Percentiles rank a stretch among this genome's conserved stretches.
These are phyloP conservation scores for Listronotus oregonensis DNA, from an alignment of 1,140 invertebrate genomes.

Conservation along the genomic window DNA sequence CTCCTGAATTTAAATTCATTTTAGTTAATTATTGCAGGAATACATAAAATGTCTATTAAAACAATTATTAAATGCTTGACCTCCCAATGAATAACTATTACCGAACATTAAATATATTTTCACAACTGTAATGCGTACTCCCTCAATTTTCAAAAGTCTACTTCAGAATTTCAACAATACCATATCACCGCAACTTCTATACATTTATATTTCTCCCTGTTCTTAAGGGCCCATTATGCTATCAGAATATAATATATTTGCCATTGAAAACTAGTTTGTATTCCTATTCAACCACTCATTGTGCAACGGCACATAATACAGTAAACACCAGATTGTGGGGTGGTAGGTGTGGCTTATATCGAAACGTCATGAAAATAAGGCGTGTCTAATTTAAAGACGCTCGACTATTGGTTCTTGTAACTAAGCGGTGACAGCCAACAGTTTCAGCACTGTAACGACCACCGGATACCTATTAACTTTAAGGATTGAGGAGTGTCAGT, in stretches of 20 bases:
- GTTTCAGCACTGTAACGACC: constrained; percentile 49
- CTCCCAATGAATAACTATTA: constrained; percentile 7
- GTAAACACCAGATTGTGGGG: constrained; percentile 50
- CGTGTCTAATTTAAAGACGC: constrained; percentile 17
- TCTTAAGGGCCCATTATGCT: constrained; percentile 46
- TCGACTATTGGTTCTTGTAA: constrained; percentile 45
- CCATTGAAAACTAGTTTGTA: constrained; percentile 55
- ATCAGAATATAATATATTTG: constrained; percentile 51
- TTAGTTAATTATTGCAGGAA: too few relatives aligned
- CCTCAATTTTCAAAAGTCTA: constrained; percentile 26
- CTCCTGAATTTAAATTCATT: too few relatives aligned
- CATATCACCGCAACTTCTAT: constrained; percentile 36
- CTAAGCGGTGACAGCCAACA: constrained; percentile 48
- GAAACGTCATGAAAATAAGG: constrained; percentile 43
- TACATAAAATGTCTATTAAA: background rate
- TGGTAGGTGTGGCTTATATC: constrained; percentile 34
- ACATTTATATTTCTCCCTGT: constrained; percentile 39
- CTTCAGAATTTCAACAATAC: constrained; percentile 25
- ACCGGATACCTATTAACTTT: constrained; percentile 43
- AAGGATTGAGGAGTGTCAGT: constrained; percentile 32
- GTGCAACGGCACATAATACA: constrained; percentile 53
- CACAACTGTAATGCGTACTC: constrained; percentile 13
- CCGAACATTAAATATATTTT: background rate
- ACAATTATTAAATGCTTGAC: constrained; percentile 24
- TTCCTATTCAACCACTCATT: constrained; percentile 53